Base-by-base conservation (phyloP, 1,140 invertebrate genomes). In the Sitobion miscanthi region DNA sequence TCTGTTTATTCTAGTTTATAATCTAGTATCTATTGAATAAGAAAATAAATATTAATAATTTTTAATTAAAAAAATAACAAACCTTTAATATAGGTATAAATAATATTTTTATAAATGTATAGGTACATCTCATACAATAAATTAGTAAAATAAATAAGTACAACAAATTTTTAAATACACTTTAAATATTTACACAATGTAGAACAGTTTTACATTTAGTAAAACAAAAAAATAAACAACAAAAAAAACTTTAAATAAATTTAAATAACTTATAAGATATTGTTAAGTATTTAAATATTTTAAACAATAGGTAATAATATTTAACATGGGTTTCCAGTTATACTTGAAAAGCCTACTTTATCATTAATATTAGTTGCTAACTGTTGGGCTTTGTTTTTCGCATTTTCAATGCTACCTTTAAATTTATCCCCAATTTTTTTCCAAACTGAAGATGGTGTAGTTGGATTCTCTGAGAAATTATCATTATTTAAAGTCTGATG, bases 371-470 rank as follows among this genome's bases (percentile, higher is more conserved):
- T 91, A 49, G 90, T 47, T 49, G 69, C 90, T 49, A 91, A 23
- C 21, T 91, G 69, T 11, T 91, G 90, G 2, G 90, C 90, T 91
- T 82, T 91, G 11, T 23, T 52, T 20, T 52, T 91, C 4, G 69
- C 90, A 35, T 35, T 82, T 91, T 91, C 42, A 35, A 91, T 77
- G 82, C 69, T 47, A 5, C 45, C 45, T 77, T 77, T 77, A 6
- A 91, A 49, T 82, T 77, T 91, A 49, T 91, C 90, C 82, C 90
- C 90, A 82, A 91, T 82, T 91, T 49, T 82, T 52, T 49, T 91
- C 90, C 90, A 91, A 49, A 91, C 62, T 11, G 90, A 49, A 77
- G 47, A 38, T 77, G 20, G 90, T 35, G 57, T 91, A 14, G 90
- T 82, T 35, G 8, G 30, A 7, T 91, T 17, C 38, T 91, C 90